Evolutionary conservation across 2,888 invertebrate genomes (phyloP), one percentile per base, ranked within the genome.

Genomic region (Andrena marginata): DNA sequence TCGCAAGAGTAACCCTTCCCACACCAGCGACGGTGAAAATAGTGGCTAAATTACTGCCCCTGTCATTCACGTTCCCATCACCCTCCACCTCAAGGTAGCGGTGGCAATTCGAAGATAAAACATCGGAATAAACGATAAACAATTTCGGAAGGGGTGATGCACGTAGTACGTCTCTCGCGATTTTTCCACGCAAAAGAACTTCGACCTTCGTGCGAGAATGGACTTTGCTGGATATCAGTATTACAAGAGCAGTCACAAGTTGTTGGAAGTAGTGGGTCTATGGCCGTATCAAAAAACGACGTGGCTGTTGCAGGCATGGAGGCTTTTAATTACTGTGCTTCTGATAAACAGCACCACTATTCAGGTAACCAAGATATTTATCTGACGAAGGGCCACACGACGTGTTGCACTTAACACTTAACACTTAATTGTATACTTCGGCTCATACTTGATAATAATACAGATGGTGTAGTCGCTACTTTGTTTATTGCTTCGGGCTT

Each of bases 161-260:
- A 10, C 4, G 23, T 4, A 8, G 26, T 10, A 4, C 4, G 23
- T 13, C 26, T 8, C 20, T 20, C 54, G 54, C 20, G n/a, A 20
- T 10, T 26, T 23, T 10, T 56, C 23, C 26, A 33, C 31, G 29
- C 51, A 76, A 49, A 69, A 63, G 73, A 35, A 56, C 33, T 33
- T 68, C 64, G 62, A 35, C 56, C 42, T 35, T 51, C 59, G 62
- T 49, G 60, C 10, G 65, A 67, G 60, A 23, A 84, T 84, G 84
- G 56, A 80, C 69, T 76, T 79, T 23, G 8, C 4, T 26, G 72
- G 59, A 20, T 64, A 67, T 62, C 76, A 26, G 13, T 84, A 83
- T 6, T 70, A 65, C 26, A 65, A 79, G n/a, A 4, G 59, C 7
- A 79, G 64, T 69, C 51, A 26, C 29, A 42, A 79, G 65, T 63